A percentile compares a stretch with the other conserved stretches of the same genome.
Evolutionary conservation across 2,113 vertebrate genomes (phyloP).

Genomic region (Cichladusa arquata): DNA sequence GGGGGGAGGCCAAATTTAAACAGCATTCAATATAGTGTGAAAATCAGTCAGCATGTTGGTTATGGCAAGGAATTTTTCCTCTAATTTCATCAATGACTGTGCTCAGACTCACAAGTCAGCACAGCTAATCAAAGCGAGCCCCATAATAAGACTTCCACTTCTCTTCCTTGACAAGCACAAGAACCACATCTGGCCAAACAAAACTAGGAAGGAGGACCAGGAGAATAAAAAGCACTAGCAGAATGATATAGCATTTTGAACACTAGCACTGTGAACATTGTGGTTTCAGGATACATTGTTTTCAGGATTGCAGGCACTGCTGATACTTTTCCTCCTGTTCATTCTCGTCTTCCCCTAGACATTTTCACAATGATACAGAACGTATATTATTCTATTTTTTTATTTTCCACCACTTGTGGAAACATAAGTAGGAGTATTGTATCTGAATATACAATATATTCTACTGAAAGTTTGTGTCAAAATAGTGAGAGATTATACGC

Average conservation of each 20-base stretch:
- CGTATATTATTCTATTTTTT: not conserved
- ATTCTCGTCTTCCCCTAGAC: not conserved
- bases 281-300: conserved; percentile 22
- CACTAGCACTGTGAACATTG: conserved; percentile 21
- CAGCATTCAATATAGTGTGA: not conserved
- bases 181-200: not conserved
- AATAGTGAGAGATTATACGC: not conserved
- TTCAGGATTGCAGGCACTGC: conserved; percentile 26
- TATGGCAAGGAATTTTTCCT: not conserved
- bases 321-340: not conserved
- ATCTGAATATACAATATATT: not conserved
- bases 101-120: not conserved
- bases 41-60: not conserved
- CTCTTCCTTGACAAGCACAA: not conserved
- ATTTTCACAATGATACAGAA: conserved; percentile 23
- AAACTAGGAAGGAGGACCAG: not conserved
- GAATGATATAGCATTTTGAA: conserved; percentile 16
- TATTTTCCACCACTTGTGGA: not conserved
- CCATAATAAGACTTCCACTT: not conserved
- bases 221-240: not conserved
- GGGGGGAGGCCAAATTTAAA: not conserved
- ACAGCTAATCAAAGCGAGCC: not conserved
- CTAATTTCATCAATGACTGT: not conserved
- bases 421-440: not conserved
- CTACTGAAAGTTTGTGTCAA: not conserved